Conservation (phyloP, 2,888 invertebrate genomes). For the Xestia xanthographa region DNA sequence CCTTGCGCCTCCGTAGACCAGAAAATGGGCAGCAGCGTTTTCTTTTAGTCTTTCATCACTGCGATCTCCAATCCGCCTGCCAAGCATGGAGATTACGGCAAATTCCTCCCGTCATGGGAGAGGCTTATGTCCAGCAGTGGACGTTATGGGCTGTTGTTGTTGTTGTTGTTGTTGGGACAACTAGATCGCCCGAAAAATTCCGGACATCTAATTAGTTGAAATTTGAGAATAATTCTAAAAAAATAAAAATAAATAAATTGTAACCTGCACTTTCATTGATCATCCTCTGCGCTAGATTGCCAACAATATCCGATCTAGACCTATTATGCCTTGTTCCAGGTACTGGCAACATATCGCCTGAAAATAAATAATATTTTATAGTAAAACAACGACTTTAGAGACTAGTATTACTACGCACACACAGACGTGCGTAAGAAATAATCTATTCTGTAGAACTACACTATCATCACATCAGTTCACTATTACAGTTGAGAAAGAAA, state of each 20-base stretch:
- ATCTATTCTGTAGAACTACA: slow-evolving; percentile 58
- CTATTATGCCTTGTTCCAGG: slow-evolving; percentile 84
- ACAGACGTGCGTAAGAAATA: slow-evolving; percentile 60
- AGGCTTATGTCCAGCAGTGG: no score
- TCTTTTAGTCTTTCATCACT: no score
- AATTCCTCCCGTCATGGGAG: no score
- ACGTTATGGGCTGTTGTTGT: no score
- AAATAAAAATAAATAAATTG: background rate
- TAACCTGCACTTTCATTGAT: slow-evolving; percentile 85
- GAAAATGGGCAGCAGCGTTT: no score
- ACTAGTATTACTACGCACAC: slow-evolving; percentile 62
- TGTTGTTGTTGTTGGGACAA: no score
- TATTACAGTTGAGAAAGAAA: slow-evolving; percentile 54
- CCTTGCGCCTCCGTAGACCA: no score
- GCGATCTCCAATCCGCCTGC: no score
- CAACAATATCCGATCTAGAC: slow-evolving; percentile 87
- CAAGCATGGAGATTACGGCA: no score
- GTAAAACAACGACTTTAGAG: background rate
- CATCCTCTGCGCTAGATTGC: slow-evolving; percentile 85
- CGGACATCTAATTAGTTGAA: background rate
- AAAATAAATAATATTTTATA: slow-evolving; percentile 58
- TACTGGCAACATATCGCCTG: slow-evolving; percentile 82
- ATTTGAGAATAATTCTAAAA: background rate
- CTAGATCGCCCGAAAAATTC: background rate
- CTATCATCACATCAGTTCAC: slow-evolving; percentile 61